Conservation (phyloP, 2,797 vertebrate genomes). For the Hydrolagus colliei region DNA sequence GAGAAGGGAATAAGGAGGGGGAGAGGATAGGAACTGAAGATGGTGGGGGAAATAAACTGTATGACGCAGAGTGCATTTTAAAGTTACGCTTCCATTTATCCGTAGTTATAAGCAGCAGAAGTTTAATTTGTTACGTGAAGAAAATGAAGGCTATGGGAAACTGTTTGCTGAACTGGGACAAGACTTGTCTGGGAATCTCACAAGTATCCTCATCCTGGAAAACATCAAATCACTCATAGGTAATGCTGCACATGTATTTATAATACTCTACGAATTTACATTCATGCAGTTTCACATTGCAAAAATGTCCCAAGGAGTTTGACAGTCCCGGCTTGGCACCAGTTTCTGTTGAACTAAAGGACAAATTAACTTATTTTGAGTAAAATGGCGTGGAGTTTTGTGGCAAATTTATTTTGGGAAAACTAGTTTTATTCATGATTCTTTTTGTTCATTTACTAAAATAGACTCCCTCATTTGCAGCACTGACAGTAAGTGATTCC, state of each 20-base stretch:
- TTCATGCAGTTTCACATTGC: too few species aligned
- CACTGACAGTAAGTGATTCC: not conserved
- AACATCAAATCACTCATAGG: conserved; percentile 98
- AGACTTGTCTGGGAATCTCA: conserved; percentile 87
- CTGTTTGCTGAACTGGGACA: conserved; percentile 94
- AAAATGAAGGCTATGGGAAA: conserved; percentile 97
- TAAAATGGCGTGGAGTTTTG: too few species aligned
- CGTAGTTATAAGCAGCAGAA: conserved; percentile 98
- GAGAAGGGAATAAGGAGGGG: too few species aligned
- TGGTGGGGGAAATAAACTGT: not conserved
- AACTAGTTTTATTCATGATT: too few species aligned
- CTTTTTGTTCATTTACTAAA: too few species aligned
- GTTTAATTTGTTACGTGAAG: conserved; percentile 94
- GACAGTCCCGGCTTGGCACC: too few species aligned
- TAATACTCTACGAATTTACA: too few species aligned
- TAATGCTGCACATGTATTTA: conserved; percentile 45
- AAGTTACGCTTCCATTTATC: not conserved
- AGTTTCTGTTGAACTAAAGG: too few species aligned
- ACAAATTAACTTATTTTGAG: too few species aligned
- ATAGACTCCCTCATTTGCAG: not conserved
- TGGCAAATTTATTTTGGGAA: too few species aligned
- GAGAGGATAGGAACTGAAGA: too few species aligned
- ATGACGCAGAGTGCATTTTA: not conserved
- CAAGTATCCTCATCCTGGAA: conserved; percentile 89
- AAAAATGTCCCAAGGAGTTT: too few species aligned